A percentile compares a stretch with the other conserved stretches of the same genome.
phyloP scores from a whole-genome alignment of 2,113 vertebrate genomes.

The Hiodon tergisus region DNA sequence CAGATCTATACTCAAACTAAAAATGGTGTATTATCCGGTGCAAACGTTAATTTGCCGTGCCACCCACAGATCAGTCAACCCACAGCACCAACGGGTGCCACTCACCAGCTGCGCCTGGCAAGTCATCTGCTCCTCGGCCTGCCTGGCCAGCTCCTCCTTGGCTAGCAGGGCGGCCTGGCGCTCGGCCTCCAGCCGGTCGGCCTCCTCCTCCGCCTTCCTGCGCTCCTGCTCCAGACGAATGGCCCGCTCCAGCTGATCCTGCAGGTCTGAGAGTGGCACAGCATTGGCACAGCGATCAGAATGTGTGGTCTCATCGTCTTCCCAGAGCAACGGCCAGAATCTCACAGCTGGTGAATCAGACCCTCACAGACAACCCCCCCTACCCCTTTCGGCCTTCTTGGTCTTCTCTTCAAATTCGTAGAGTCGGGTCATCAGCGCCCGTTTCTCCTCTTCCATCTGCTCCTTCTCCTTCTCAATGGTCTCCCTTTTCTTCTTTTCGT shows the following conservation, averaged over 20 bases:
- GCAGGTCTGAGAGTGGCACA: conserved; percentile 69
- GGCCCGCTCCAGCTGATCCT: conserved; percentile 84
- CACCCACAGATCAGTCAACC: too few species aligned
- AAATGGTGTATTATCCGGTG: too few species aligned
- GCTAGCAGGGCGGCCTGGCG: conserved; percentile 84
- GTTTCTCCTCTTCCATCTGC: conserved; percentile 84
- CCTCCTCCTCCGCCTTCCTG: conserved; percentile 77
- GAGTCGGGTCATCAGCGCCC: conserved; percentile 78
- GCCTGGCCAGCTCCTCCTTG: conserved; percentile 88
- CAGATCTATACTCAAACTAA: too few species aligned
- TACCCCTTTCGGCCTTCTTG: conserved; percentile 87
- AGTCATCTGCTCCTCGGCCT: conserved; percentile 84
- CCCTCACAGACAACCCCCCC: neutral
- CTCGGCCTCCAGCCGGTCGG: conserved; percentile 83
- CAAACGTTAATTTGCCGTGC: too few species aligned
- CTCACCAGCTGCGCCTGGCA: conserved; percentile 94
- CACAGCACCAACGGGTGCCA: neutral
- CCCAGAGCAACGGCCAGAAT: neutral
- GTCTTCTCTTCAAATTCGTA: conserved; percentile 83
- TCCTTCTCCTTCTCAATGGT: conserved; percentile 83
- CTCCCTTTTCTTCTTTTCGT: conserved; percentile 83
- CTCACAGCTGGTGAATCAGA: neutral
- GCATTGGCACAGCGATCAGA: neutral
- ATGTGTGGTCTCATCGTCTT: neutral
- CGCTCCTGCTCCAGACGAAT: conserved; percentile 84